A percentile compares a stretch with the other conserved stretches of the same genome.
phyloP scores from a whole-genome alignment of 2,888 invertebrate genomes.

The Athripsodes cinereus region DNA sequence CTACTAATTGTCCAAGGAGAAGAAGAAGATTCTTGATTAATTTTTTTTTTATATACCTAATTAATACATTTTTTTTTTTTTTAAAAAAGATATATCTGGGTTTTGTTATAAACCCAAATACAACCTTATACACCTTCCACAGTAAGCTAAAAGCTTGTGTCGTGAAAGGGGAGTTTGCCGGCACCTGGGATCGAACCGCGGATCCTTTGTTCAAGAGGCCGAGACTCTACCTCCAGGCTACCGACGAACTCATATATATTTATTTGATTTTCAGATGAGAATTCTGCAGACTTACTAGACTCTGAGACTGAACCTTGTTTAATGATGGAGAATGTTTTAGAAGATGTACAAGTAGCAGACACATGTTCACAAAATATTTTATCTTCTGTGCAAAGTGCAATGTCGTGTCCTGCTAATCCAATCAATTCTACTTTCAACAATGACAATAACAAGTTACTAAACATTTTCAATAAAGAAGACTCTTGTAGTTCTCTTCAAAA shows the following conservation, averaged over 20 bases:
- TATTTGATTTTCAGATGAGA: constrained; percentile 49
- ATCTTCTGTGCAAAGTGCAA: constrained; percentile 51
- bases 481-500: constrained; percentile 27
- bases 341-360: constrained; percentile 59
- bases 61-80: no score
- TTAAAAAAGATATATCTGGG: no score
- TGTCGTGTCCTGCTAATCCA: constrained; percentile 34
- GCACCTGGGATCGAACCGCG: no score
- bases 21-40: no score
- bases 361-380: constrained; percentile 63
- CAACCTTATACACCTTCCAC: no score
- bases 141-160: no score
- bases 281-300: constrained; percentile 72
- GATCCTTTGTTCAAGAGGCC: no score
- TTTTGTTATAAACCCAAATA: no score
- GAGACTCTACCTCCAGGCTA: no score
- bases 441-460: constrained; percentile 29
- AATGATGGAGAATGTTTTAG: constrained; percentile 71
- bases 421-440: constrained; percentile 3
- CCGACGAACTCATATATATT: background rate
- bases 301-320: constrained; percentile 78
- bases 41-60: no score
- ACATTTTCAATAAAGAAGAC: constrained; percentile 34
- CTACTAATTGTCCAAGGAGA: no score
- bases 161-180: no score